phyloP scores from a whole-genome alignment of 1,140 invertebrate species.

The Solen grandis region DNA sequence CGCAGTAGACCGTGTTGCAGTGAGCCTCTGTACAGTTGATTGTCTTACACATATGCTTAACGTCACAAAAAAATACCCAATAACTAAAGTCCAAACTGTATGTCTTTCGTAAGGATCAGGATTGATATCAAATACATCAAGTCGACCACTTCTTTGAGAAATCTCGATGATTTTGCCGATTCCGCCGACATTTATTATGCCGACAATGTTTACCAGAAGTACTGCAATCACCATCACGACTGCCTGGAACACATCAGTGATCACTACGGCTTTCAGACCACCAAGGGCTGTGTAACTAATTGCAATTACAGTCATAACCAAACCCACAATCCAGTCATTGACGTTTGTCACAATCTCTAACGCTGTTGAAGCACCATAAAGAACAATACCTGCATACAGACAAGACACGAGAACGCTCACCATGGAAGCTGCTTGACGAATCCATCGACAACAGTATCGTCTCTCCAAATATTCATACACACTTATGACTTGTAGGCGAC shows the following conservation, averaged over 20 bases:
- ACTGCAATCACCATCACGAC: conserved; percentile 17
- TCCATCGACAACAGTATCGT: not conserved
- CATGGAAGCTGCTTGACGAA: conserved; percentile 12
- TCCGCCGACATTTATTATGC: conserved; percentile 10
- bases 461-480: conserved; percentile 35
- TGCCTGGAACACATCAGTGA: conserved; percentile 34
- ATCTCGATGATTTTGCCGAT: not conserved
- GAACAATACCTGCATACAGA: conserved; percentile 18
- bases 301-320: conserved; percentile 6
- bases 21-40: conserved; percentile 17
- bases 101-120: conserved; percentile 21
- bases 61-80: not conserved
- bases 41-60: not conserved
- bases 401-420: not conserved
- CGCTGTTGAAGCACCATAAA: conserved; percentile 20
- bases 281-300: conserved; percentile 30
- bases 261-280: conserved; percentile 30
- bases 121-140: conserved; percentile 30
- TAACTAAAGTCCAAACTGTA: conserved; percentile 36
- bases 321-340: conserved; percentile 8
- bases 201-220: conserved; percentile 11
- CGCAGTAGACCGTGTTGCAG: conserved; percentile 18
- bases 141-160: conserved; percentile 7
- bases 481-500: conserved; percentile 29
- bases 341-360: conserved; percentile 17